Conservation (phyloP, 2,797 vertebrate genomes). For the Mustela erminea region DNA sequence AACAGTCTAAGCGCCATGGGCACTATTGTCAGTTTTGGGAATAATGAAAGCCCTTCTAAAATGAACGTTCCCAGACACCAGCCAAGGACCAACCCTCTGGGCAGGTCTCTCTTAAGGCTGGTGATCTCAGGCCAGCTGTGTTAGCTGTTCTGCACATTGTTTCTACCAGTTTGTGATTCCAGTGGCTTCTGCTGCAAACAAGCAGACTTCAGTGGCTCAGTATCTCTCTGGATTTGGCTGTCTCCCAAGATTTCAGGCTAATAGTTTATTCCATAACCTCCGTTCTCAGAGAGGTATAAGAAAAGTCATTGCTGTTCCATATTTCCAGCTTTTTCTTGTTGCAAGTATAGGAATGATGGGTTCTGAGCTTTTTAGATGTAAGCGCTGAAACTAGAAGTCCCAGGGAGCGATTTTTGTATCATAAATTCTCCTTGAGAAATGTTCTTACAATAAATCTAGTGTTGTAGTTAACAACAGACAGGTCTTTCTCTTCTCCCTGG, state of each 20-base stretch:
- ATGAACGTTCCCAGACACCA: neutral
- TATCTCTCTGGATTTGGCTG: too few relatives aligned
- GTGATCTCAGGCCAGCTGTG: neutral
- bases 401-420: neutral
- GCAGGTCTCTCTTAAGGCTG: neutral
- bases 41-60: neutral
- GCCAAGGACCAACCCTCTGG: neutral
- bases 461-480: neutral
- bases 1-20: neutral
- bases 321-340: neutral
- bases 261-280: neutral
- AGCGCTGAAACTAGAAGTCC: neutral
- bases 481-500: neutral
- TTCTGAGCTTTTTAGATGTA: neutral
- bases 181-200: neutral
- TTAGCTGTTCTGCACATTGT: neutral
- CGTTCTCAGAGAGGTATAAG: neutral
- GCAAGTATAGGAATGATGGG: neutral
- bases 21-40: neutral
- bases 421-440: neutral
- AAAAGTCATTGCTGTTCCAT: neutral
- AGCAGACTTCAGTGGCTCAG: neutral
- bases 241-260: neutral
- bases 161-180: neutral
- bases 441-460: neutral